Evolutionary conservation across 2,888 invertebrate genomes (phyloP), one percentile per base, ranked within the genome.

Genomic region (Osedax frankpressi): DNA sequence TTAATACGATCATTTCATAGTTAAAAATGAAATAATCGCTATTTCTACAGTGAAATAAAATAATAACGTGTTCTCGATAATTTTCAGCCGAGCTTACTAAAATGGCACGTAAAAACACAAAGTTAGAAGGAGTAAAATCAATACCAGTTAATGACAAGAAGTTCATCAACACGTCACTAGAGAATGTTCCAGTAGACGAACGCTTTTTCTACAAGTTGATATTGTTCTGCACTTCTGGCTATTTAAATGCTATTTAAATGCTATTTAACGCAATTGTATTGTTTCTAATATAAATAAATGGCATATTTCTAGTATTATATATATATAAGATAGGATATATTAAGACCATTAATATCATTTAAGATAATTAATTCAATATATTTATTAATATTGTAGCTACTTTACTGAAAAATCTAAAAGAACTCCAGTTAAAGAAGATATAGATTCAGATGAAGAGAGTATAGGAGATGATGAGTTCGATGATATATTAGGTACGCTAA

Each of bases 151-250:
- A 89, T 77, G 91, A 91, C 0, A 84, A 88, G 0, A 85, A 87
- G 0, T 92, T 91, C 82, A 79, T 91, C 19, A 89, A 89, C 76
- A 88, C 89, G 75, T 89, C 77, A 3, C 82, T 82, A 76, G 77
- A 77, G 2, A 80, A 89, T 76, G 91, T 96, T 79, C 95, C 95
- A 0, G 92, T 91, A 0, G 96, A 97, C 80, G 96, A 97, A 84
- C 87, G 88, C 75, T 94, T 91, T 83, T 87, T 93, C 78, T 90
- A 92, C 81, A 88, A 88, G 87, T 91, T 84, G 27, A 68, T 68
- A 24, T 25, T 30, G 28, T 14, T 19, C 11, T 26, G 11, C 19
- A 24, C 26, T 19, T n/a, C n/a, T n/a, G n/a, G n/a, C n/a, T n/a
- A n/a, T n/a, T n/a, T n/a, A n/a, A n/a, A n/a, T n/a, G n/a, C n/a